Percentiles rank a stretch among this genome's conserved stretches.
phyloP scores from a whole-genome alignment of 2,113 vertebrate genomes.

The Nyctereutes procyonoides region DNA sequence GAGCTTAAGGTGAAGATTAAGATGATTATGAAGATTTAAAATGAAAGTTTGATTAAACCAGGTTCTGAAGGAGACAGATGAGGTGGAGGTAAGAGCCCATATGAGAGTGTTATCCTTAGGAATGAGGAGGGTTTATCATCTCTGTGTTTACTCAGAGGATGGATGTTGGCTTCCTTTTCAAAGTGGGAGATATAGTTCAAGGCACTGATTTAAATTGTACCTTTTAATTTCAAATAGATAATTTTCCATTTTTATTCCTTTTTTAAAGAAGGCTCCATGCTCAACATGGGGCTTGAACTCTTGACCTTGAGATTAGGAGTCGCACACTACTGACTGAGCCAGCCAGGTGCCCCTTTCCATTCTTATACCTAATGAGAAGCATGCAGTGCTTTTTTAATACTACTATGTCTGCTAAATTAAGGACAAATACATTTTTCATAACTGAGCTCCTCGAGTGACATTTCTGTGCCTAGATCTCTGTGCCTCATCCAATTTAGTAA shows the following conservation, averaged over 20 bases:
- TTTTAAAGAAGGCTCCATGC: neutral
- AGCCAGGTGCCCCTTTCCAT: neutral
- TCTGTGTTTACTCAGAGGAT: neutral
- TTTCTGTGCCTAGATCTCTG: neutral
- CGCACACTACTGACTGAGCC: neutral
- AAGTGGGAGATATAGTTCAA: neutral
- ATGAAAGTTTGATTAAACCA: neutral
- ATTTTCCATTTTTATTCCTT: neutral
- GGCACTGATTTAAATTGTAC: neutral
- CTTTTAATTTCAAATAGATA: neutral
- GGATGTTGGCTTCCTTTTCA: neutral
- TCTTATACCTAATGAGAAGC: neutral
- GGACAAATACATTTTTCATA: neutral
- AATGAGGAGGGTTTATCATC: neutral
- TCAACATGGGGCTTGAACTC: neutral
- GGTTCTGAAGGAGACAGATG: neutral
- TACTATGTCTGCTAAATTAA: neutral
- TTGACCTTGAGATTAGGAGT: neutral
- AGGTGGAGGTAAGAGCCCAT: neutral
- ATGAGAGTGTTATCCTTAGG: neutral
- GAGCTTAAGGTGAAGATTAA: neutral
- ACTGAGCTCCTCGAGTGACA: neutral
- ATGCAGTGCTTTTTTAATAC: neutral
- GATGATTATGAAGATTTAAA: neutral
- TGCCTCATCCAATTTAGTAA: neutral